Evolutionary conservation across 2,888 invertebrate species (phyloP).

Genomic region (Pteria penguin): DNA sequence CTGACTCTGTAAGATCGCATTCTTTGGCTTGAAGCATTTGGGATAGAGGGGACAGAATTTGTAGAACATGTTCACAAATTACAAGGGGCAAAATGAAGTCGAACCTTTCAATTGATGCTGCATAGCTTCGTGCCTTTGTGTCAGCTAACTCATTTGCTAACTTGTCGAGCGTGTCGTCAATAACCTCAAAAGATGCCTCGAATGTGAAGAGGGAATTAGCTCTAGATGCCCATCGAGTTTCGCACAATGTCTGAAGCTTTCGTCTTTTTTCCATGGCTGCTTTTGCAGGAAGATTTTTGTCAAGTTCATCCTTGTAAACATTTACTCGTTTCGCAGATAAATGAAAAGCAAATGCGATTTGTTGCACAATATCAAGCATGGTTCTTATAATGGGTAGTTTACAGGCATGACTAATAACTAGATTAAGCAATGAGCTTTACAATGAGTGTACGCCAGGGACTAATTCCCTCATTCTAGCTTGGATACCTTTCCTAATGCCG

Average conservation of each 20-base stretch:
- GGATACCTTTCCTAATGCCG: conserved; percentile 39
- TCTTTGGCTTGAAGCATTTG: conserved; percentile 21
- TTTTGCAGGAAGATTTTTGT: conserved; percentile 19
- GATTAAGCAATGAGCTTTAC: conserved; percentile 42
- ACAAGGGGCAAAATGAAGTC: conserved; percentile 35
- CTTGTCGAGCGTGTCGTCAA: conserved; percentile 23
- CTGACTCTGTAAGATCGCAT: conserved; percentile 37
- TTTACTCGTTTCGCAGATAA: conserved; percentile 31
- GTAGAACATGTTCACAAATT: conserved; percentile 29
- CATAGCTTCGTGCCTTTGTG: conserved; percentile 2
- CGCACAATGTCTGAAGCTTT: conserved; percentile 25
- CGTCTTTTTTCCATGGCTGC: conserved; percentile 28
- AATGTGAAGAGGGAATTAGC: too few relatives aligned
- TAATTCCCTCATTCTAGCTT: conserved; percentile 30
- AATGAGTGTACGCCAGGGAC: conserved; percentile 43
- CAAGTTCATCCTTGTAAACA: conserved; percentile 28
- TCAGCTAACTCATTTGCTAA: conserved; percentile 17
- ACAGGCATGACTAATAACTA: conserved; percentile 35
- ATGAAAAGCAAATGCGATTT: conserved; percentile 37
- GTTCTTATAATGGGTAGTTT: conserved; percentile 40
- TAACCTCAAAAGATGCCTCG: too few relatives aligned
- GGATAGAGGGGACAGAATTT: conserved; percentile 27
- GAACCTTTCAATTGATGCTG: conserved; percentile 22
- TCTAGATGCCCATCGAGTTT: conserved; percentile 36
- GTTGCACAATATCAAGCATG: conserved; percentile 37